A percentile compares a stretch with the other conserved stretches of the same genome.
phyloP scores from a whole-genome alignment of 2,888 invertebrate species.

The Trichogramma evanescens region DNA sequence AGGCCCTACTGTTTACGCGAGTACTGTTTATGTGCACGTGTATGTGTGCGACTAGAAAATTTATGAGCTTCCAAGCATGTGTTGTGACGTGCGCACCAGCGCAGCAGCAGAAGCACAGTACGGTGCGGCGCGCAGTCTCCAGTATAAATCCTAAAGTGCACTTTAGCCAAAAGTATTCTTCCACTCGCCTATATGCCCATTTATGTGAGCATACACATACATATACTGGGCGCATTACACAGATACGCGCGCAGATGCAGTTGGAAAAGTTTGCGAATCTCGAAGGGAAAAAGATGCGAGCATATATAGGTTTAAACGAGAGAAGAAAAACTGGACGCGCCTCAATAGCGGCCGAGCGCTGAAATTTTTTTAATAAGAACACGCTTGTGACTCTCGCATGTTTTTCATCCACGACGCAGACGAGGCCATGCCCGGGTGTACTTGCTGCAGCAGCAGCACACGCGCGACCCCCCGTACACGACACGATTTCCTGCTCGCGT shows the following conservation, averaged over 20 bases:
- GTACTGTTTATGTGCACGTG: too few species aligned
- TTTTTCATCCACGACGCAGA: constrained; percentile 3
- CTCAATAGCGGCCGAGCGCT: background rate
- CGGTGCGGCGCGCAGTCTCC: background rate
- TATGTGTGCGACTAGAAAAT: constrained; percentile 1
- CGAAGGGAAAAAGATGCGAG: too few species aligned
- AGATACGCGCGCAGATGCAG: background rate
- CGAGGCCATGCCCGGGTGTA: too few species aligned
- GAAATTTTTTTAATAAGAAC: constrained; percentile 17
- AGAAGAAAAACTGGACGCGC: background rate
- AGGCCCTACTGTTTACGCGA: too few species aligned
- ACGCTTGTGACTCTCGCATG: constrained; percentile 1
- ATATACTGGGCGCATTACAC: constrained; percentile 1
- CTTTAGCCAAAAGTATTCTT: constrained; percentile 21
- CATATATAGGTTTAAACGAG: too few species aligned
- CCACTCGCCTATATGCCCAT: constrained; percentile 15
- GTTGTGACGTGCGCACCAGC: background rate
- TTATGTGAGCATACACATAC: constrained; percentile 14
- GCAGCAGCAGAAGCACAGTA: background rate
- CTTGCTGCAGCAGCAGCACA: too few species aligned
- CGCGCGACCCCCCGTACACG: too few species aligned
- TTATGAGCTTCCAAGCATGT: constrained; percentile 5
- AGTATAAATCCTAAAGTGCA: constrained; percentile 15
- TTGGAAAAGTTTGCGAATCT: too few species aligned
- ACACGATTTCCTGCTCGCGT: too few species aligned